These are phyloP conservation scores for Anodontia alba DNA, from an alignment of 2,888 invertebrate species.

Conservation along the genomic window DNA sequence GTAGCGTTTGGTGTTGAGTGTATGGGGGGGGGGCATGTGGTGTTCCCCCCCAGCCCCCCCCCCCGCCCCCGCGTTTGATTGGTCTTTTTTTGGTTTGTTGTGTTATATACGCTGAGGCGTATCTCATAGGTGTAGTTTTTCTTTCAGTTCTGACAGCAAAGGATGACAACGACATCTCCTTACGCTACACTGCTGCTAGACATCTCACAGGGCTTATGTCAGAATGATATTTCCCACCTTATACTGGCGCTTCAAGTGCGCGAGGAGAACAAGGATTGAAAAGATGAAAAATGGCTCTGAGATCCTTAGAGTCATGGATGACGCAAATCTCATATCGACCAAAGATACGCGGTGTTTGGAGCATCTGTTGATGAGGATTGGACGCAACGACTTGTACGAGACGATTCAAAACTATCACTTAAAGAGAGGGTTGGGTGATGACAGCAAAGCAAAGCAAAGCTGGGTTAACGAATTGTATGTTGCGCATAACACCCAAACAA, in stretches of 20 bases:
- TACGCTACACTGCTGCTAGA: conserved; percentile 34
- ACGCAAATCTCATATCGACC: neutral
- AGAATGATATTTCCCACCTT: conserved; percentile 20
- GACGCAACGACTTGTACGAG: conserved; percentile 21
- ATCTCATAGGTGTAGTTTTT: no score
- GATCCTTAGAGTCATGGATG: neutral
- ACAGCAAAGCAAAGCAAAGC: neutral
- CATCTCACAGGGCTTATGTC: neutral
- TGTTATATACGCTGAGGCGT: no score
- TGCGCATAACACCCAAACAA: neutral
- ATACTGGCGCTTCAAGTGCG: conserved; percentile 20
- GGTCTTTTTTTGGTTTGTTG: no score
- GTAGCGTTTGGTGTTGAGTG: no score
- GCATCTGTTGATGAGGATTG: conserved; percentile 13
- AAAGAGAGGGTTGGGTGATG: neutral
- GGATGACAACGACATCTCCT: conserved; percentile 24
- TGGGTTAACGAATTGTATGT: neutral
- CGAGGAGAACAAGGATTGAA: neutral
- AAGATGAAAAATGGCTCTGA: conserved; percentile 30
- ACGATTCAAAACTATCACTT: conserved; percentile 20
- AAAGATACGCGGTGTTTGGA: conserved; percentile 27
- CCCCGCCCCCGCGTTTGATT: no score
- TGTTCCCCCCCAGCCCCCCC: no score
- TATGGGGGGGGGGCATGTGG: no score
- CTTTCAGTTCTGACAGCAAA: neutral